Evolutionary conservation across 2,113 vertebrate species (phyloP).

Genomic region (Pituophis catenifer): DNA sequence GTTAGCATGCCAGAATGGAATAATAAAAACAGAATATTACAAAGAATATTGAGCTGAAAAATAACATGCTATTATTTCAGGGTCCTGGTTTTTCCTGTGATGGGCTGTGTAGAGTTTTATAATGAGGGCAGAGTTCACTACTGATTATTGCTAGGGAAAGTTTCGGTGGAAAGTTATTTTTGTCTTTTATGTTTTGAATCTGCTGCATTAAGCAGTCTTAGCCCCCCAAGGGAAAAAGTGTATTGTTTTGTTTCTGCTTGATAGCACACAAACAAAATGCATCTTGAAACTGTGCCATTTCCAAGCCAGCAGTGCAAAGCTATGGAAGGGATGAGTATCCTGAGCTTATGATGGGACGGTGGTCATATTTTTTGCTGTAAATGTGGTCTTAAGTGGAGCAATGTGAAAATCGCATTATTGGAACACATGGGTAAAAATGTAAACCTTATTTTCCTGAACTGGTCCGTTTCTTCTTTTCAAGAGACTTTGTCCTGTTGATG

Average conservation of each 20-base stretch:
- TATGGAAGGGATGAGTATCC: conserved; percentile 1
- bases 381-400: accelerated
- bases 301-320: neutral
- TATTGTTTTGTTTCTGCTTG: conserved; percentile 34
- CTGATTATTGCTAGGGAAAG: conserved; percentile 58
- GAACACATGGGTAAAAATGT: neutral
- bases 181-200: conserved; percentile 46
- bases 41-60: conserved; percentile 46
- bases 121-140: conserved; percentile 61
- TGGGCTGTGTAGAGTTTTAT: conserved; percentile 52
- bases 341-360: neutral
- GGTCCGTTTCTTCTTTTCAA: neutral
- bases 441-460: neutral
- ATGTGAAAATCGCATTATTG: conserved; percentile 1
- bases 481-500: neutral
- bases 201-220: conserved; percentile 41
- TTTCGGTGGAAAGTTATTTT: conserved; percentile 41
- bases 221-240: conserved; percentile 46
- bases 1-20: conserved; percentile 20
- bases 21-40: neutral
- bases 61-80: conserved; percentile 25
- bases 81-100: conserved; percentile 2
- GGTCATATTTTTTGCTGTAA: neutral
- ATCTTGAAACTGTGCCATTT: conserved; percentile 6
- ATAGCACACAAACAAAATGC: conserved; percentile 25